Evolutionary conservation across 2,888 invertebrate species (phyloP).

Genomic region (Ptychoptera contaminata): DNA sequence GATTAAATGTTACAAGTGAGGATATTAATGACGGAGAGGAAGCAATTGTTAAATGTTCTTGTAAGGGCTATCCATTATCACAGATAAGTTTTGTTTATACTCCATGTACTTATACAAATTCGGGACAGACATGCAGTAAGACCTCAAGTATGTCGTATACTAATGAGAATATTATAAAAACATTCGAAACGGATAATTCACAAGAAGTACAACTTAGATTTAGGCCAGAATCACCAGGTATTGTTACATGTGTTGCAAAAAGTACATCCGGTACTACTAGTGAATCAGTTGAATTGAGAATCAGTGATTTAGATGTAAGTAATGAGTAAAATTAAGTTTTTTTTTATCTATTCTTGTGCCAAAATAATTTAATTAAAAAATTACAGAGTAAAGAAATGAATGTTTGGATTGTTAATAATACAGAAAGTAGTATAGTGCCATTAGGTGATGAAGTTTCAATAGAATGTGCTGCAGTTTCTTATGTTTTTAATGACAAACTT

Average conservation of each 20-base stretch:
- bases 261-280: constrained; percentile 26
- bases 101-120: constrained; percentile 29
- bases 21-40: constrained; percentile 30
- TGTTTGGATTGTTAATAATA: constrained; percentile 27
- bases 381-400: constrained; percentile 21
- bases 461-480: constrained; percentile 40
- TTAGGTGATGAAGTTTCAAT: constrained; percentile 38
- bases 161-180: background rate
- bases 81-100: constrained; percentile 37
- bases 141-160: constrained; percentile 7
- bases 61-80: constrained; percentile 40
- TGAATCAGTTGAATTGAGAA: constrained; percentile 18
- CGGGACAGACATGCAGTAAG: constrained; percentile 23
- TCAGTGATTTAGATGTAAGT: constrained; percentile 22
- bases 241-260: constrained; percentile 29
- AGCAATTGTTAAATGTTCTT: constrained; percentile 34
- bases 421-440: constrained; percentile 26
- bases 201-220: constrained; percentile 27
- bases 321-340: background rate
- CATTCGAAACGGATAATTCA: constrained; percentile 2
- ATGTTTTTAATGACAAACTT: constrained; percentile 34
- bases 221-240: constrained; percentile 28
- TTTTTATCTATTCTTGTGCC: no score
- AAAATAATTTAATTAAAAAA: background rate
- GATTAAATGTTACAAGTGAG: constrained; percentile 25